Evolutionary conservation across 2,888 invertebrate genomes (phyloP).

Genomic region (Hypercompe scribonia): DNA sequence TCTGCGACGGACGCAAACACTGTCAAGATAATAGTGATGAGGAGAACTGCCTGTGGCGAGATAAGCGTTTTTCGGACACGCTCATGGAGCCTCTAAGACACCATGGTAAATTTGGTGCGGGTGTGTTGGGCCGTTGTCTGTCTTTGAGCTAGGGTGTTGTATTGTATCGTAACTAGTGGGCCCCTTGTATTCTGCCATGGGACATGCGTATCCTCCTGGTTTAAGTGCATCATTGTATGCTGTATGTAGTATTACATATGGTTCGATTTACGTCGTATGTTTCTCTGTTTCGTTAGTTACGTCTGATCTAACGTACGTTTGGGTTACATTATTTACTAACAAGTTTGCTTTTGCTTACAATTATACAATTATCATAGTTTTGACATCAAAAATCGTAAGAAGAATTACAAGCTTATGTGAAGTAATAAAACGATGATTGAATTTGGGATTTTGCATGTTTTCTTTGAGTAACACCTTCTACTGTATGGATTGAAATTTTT

Average conservation of each 20-base stretch:
- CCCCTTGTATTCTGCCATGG: constrained; percentile 65
- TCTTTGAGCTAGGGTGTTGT: constrained; percentile 43
- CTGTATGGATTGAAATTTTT: neutral
- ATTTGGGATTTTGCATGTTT: constrained; percentile 33
- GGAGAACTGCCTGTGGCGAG: constrained; percentile 83
- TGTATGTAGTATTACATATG: constrained; percentile 31
- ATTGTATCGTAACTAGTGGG: constrained; percentile 60
- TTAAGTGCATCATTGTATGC: constrained; percentile 30
- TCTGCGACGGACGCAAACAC: constrained; percentile 88
- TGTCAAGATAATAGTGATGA: constrained; percentile 90
- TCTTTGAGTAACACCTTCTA: constrained; percentile 10
- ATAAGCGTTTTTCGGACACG: constrained; percentile 68
- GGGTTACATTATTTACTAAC: constrained; percentile 27
- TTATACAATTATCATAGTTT: neutral
- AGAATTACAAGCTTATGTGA: constrained; percentile 23
- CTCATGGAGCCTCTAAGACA: constrained; percentile 39
- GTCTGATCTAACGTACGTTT: constrained; percentile 21
- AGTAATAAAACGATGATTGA: constrained; percentile 12
- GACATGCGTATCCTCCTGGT: constrained; percentile 52
- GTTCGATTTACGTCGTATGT: constrained; percentile 12
- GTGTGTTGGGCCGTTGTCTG: constrained; percentile 73
- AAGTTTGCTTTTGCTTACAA: constrained; percentile 29
- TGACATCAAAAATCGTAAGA: neutral
- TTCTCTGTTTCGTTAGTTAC: constrained; percentile 26
- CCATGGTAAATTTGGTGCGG: constrained; percentile 62